Base-by-base conservation (phyloP, 2,113 vertebrate species). In the Paraplagusia blochii region DNA sequence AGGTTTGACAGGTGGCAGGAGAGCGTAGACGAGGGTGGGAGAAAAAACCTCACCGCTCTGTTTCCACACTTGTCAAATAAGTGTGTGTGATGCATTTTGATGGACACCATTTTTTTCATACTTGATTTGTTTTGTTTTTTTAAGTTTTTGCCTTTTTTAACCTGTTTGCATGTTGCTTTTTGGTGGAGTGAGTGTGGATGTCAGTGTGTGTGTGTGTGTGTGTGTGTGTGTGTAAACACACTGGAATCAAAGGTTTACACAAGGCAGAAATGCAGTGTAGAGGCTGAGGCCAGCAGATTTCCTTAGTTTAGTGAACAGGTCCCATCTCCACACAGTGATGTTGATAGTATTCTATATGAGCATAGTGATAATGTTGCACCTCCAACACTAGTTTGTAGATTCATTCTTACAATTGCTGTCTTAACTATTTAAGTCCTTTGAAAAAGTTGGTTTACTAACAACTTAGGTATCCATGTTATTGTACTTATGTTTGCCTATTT, bases 401-500 rank as follows among this genome's bases (percentile, higher is more conserved):
- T 87, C 89, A 93, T 92, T 92, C 78, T 87, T 90, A 85, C 72
- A 88, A 86, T 88, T 85, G 82, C 77, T 87, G 87, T 87, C 66
- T 80, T 29, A 92, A 93, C 92, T 93, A 93, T 94, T 95, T 93
- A 85, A 90, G 90, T 92, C 86, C 63, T 75, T 82, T 76, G 63
- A 76, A 88, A 87, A 84, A 80, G 80, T 86, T 85, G 70, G 67
- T 86, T 88, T 82, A 70, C 74, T 83, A 70, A 78, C 89, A 88
- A 66, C 58, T 93, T 94, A 93, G 93, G 94, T 95, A 95, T 93
- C 94, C 92, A 92, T 90, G 89, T 89, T 93, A 91, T 85, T 91
- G 92, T 91, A 82, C 84, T 92, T 87, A 90, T 81, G 84, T 79
- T 86, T 89, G 78, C 75, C 79, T 96, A 95, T 96, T 96, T 96